A percentile compares a stretch with the other conserved stretches of the same genome.
phyloP scores from a whole-genome alignment of 2,797 vertebrate species.

The Loriculus beryllinus region DNA sequence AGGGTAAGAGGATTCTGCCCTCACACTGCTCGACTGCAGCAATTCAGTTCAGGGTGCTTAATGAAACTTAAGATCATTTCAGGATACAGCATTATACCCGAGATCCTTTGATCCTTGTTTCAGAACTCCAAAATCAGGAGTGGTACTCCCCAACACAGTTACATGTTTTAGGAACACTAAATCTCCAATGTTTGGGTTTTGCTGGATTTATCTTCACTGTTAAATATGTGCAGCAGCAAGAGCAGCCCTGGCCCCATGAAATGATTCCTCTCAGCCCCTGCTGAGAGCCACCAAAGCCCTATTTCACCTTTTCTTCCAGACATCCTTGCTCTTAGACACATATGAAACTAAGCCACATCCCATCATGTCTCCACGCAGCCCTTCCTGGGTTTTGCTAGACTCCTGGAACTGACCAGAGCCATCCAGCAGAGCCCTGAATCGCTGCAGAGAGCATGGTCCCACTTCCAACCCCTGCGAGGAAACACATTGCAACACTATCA shows the following conservation, averaged over 20 bases:
- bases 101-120: neutral
- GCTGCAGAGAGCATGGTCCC: neutral
- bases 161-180: accelerated
- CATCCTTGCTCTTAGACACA: neutral
- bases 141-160: accelerated
- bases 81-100: neutral
- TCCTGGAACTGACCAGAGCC: neutral
- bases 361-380: neutral
- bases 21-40: neutral
- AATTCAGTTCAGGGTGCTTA: neutral
- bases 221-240: too few species aligned
- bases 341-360: neutral
- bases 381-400: neutral
- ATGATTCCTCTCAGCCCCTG: neutral
- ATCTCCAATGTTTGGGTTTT: neutral
- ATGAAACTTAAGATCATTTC: neutral
- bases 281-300: neutral
- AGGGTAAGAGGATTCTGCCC: conserved; percentile 18
- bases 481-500: accelerated
- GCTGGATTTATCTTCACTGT: neutral
- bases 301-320: neutral
- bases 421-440: neutral
- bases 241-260: neutral
- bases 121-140: neutral
- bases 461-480: neutral